Conservation (phyloP, 2,888 invertebrate genomes). For the Iphiclides podalirius region DNA sequence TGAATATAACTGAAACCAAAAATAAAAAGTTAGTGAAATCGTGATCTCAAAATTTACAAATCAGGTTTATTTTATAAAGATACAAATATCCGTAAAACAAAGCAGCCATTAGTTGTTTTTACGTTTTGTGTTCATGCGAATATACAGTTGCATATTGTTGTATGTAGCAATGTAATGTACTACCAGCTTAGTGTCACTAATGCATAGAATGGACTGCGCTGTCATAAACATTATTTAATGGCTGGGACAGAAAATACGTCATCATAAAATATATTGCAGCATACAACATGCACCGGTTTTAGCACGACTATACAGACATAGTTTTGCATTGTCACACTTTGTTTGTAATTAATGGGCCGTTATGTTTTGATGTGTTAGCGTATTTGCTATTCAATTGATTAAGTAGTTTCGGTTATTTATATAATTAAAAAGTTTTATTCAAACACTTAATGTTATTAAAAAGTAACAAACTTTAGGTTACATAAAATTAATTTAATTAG, state of each 20-base stretch:
- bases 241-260: constrained; percentile 17
- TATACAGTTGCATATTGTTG: constrained; percentile 13
- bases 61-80: not conserved
- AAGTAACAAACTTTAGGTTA: too few relatives aligned
- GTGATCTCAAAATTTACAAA: too few relatives aligned
- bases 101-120: constrained; percentile 17
- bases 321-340: too few relatives aligned
- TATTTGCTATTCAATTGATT: too few relatives aligned
- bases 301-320: not conserved
- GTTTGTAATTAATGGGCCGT: too few relatives aligned
- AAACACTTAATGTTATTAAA: too few relatives aligned
- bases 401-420: too few relatives aligned
- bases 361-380: too few relatives aligned
- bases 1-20: too few relatives aligned
- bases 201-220: constrained; percentile 18
- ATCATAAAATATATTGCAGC: constrained; percentile 17
- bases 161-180: constrained; percentile 17
- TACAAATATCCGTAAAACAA: not conserved
- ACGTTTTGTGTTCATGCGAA: constrained; percentile 5
- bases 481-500: too few relatives aligned
- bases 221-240: constrained; percentile 21
- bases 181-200: constrained; percentile 22
- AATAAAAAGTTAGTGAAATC: too few relatives aligned
- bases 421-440: too few relatives aligned
- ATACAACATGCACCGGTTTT: not conserved